Evolutionary conservation across 64 coral and sea anemone genomes (phyloP), one percentile per base, ranked within the genome.

Genomic region (Astreopora myriophthalma): DNA sequence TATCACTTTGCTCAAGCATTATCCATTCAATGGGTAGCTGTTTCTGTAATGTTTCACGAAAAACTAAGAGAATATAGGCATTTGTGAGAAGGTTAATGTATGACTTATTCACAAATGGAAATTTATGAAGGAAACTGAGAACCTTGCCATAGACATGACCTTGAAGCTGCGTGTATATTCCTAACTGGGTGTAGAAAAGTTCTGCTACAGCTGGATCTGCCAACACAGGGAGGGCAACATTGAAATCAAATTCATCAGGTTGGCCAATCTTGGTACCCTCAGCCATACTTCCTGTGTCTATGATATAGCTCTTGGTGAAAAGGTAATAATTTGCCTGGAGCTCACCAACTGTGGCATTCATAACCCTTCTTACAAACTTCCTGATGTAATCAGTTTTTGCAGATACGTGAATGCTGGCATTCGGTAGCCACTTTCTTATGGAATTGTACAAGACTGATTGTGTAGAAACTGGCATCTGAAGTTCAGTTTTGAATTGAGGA

Each of bases 201-300:
- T 88, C 86, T 52, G 71, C 70, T 14, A 88, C 32, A 88, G 57
- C 46, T 61, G 48, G 37, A 88, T 74, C 49, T 23, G 86, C 86
- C 12, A 88, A 38, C 69, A 88, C 31, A 34, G 86, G 86, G 22
- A 88, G 86, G 5, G 86, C 86, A 75, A 88, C 42, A 74, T 2
- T 88, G 70, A 88, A 57, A 48, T 88, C 86, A 75, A 88, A 49
- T 32, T 88, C 86, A 62, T 88, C 69, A 26, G 86, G 86, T 8
- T 88, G 39, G 25, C 69, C 68, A 16, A 88, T 88, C 86, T 88
- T 88, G 39, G 86, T 88, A 57, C 86, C 84, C 46, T 88, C 86
- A 38, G 86, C 86, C 86, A 88, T 88, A 60, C 86, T 88, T 75
- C 86, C 86, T 9, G 86, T 88, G 57, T 88, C 48, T 73, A 88